Evolutionary conservation across 2,797 vertebrate genomes (phyloP), one percentile per base, ranked within the genome.

Genomic region (Huso huso): DNA sequence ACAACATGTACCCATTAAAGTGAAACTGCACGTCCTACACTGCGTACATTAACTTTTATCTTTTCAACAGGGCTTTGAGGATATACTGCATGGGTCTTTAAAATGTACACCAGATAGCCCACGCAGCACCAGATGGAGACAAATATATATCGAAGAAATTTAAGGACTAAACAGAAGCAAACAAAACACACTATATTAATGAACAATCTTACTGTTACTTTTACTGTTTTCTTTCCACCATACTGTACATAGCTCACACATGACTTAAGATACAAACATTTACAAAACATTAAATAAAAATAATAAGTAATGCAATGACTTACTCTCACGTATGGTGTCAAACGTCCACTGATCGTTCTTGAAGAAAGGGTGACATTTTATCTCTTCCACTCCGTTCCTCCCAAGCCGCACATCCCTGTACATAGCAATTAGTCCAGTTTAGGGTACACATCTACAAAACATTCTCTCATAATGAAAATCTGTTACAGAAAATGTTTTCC

Each of bases 261-360:
- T 37, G 53, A 10, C 1, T 37, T 37, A 37, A 37, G 37, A n/a
- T 9, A 55, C 37, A 37, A 37, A 37, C 37, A 37, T 37, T 37
- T 88, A 75, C 84, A 82, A 65, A 81, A 48, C n/a, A 72, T 55
- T 55, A 48, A 63, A 10, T 18, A 37, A 51, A 15, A 23, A 57
- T 37, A 37, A 37, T 1, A 37, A 4, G 37, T 37, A 37, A 37
- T 37, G 37, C 51, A 71, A 65, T 78, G 71, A 93, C 94, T 93
- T 78, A 99, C 96, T 93, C 71, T 94, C 94, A 89, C 97, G 90
- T 81, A 99, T 95, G 79, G 90, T 98, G 83, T 94, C 90, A 78
- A 97, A 99, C 65, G 93, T 95, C 97, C 97, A 99, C 67, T 94
- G 94, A 83, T 98, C 95, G 10, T 95, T 98, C 84, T 86, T 94